These are phyloP conservation scores for Orchestes rusci DNA, from an alignment of 2,888 invertebrate species.

Conservation along the genomic window DNA sequence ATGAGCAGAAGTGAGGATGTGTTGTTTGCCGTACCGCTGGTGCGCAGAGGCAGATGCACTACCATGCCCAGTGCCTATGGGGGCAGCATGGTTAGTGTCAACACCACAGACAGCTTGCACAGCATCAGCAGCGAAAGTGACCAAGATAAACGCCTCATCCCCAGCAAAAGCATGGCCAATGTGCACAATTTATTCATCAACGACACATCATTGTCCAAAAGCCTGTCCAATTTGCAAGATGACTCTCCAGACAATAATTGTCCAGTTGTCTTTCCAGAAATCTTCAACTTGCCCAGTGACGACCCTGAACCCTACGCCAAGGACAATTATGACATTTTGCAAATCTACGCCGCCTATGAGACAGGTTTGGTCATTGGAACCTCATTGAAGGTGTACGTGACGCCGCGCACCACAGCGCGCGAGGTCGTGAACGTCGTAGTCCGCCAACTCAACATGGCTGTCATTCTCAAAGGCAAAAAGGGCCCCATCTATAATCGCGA, in stretches of 20 bases:
- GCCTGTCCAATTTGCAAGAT: slow-evolving; percentile 40
- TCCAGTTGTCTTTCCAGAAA: slow-evolving; percentile 24
- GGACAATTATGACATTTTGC: slow-evolving; percentile 42
- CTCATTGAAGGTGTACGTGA: slow-evolving; percentile 88
- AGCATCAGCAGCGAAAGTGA: slow-evolving; percentile 62
- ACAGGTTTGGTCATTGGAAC: slow-evolving; percentile 90
- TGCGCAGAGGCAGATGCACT: slow-evolving; percentile 32
- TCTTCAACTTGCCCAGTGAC: slow-evolving; percentile 35
- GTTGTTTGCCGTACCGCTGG: slow-evolving; percentile 43
- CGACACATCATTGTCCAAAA: slow-evolving; percentile 39
- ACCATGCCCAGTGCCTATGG: slow-evolving; percentile 56
- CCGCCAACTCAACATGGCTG: slow-evolving; percentile 91
- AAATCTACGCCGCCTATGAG: slow-evolving; percentile 95
- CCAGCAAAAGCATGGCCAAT: slow-evolving; percentile 57
- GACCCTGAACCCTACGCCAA: slow-evolving; percentile 33
- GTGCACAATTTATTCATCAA: slow-evolving; percentile 40
- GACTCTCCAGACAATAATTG: slow-evolving; percentile 29
- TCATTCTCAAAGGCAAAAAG: slow-evolving; percentile 75
- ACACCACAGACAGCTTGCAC: slow-evolving; percentile 54
- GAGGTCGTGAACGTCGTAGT: slow-evolving; percentile 95
- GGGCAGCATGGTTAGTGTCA: slow-evolving; percentile 57
- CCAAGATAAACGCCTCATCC: slow-evolving; percentile 46
- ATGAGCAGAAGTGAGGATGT: slow-evolving; percentile 73
- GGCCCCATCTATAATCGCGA: slow-evolving; percentile 82
- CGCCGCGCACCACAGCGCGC: slow-evolving; percentile 83